These are phyloP conservation scores for Intoshia linei DNA, from an alignment of 1,140 invertebrate genomes.

Conservation along the genomic window DNA sequence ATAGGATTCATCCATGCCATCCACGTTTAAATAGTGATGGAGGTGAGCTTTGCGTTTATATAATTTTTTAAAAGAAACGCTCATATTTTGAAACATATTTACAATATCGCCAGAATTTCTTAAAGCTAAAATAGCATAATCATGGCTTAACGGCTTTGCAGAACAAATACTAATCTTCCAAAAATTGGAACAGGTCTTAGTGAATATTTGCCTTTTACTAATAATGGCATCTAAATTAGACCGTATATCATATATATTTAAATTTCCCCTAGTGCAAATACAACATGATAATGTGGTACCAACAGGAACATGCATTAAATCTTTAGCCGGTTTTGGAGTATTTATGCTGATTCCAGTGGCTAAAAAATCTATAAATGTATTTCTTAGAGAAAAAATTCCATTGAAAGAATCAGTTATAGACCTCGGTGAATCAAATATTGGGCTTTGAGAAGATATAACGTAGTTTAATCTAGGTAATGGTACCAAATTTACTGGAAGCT, in stretches of 20 bases:
- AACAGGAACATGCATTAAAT: neutral
- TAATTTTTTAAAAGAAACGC: neutral
- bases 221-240: slow-evolving; percentile 2
- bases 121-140: neutral
- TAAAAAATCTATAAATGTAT: neutral
- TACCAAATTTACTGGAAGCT: slow-evolving; percentile 24
- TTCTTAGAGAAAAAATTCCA: slow-evolving; percentile 9
- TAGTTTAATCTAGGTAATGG: slow-evolving; percentile 24
- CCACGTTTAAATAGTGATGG: slow-evolving; percentile 21
- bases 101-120: neutral
- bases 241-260: neutral
- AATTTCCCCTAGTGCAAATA: neutral
- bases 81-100: neutral
- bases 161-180: neutral
- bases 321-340: neutral
- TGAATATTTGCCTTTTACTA: neutral
- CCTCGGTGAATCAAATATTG: slow-evolving; percentile 16
- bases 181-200: neutral
- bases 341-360: neutral
- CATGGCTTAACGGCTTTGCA: neutral
- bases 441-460: slow-evolving; percentile 19
- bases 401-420: slow-evolving; percentile 13
- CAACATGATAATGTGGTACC: neutral
- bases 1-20: slow-evolving; percentile 17
- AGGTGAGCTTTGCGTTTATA: slow-evolving; percentile 14